These are phyloP conservation scores for Protobothrops flavoviridis DNA, from an alignment of 2,113 vertebrate genomes.

Conservation along the genomic window DNA sequence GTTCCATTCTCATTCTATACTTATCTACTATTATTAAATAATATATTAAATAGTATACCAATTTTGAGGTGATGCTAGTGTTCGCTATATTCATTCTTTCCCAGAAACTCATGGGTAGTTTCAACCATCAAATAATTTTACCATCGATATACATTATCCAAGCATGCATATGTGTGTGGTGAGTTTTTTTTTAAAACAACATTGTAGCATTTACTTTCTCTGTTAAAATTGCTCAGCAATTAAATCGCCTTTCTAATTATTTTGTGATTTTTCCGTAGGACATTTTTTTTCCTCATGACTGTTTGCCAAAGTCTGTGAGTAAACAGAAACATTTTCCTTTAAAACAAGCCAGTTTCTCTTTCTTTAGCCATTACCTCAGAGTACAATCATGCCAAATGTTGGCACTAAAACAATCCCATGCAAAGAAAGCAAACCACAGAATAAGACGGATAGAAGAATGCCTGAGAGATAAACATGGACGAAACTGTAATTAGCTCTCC, in stretches of 20 bases:
- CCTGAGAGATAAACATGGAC: neutral
- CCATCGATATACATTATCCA: neutral
- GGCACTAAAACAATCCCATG: constrained; percentile 2
- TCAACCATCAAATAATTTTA: neutral
- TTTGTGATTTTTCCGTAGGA: neutral
- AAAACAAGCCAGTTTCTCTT: neutral
- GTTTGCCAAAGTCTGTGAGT: neutral
- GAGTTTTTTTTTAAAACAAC: neutral
- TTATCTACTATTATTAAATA: neutral
- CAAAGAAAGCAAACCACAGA: neutral
- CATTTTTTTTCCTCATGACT: neutral
- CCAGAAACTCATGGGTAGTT: neutral
- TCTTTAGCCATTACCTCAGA: accelerated
- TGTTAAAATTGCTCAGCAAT: constrained; percentile 23
- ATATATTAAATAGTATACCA: too few species aligned
- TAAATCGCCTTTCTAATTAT: neutral
- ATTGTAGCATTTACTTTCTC: constrained; percentile 38
- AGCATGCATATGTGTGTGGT: neutral
- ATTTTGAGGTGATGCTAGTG: neutral
- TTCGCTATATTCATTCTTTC: neutral
- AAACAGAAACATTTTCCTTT: neutral
- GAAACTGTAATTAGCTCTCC: neutral
- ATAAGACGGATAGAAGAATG: neutral
- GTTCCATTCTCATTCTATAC: neutral
- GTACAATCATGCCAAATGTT: constrained; percentile 1